Evolutionary conservation across 2,797 vertebrate species (phyloP).

Genomic region (Gila robusta): DNA sequence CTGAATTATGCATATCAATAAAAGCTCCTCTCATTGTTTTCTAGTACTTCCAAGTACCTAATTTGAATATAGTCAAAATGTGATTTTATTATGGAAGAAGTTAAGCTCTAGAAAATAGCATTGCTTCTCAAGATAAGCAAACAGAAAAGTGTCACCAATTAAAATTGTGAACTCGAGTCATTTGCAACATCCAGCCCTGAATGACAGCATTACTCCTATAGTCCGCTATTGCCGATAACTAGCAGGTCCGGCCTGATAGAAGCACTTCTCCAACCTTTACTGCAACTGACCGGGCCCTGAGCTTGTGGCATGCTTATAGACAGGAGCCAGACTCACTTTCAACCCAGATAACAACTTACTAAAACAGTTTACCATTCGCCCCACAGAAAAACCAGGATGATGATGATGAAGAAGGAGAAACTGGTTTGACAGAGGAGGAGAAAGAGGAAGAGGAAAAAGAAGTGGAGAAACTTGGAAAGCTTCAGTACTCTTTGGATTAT

Average conservation of each 20-base stretch:
- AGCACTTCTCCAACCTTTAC: conserved; percentile 30
- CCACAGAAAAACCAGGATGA: conserved; percentile 88
- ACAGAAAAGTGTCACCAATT: conserved; percentile 61
- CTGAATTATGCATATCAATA: conserved; percentile 50
- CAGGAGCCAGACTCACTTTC: conserved; percentile 56
- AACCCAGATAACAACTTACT: background rate
- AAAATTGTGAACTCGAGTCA: conserved; percentile 58
- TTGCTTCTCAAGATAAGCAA: conserved; percentile 25
- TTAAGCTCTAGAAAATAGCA: background rate
- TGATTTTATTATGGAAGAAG: background rate
- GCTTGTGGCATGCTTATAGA: conserved; percentile 81
- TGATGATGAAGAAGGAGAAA: conserved; percentile 92
- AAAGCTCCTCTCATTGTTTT: background rate
- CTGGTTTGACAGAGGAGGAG: conserved; percentile 92
- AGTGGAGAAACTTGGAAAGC: conserved; percentile 93
- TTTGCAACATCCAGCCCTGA: conserved; percentile 60
- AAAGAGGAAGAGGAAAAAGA: conserved; percentile 96
- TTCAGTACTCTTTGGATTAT: conserved; percentile 96
- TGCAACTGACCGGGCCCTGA: conserved; percentile 69
- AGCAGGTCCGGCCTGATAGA: conserved; percentile 64
- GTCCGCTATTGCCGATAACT: conserved; percentile 59
- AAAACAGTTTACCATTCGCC: background rate
- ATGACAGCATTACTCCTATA: conserved; percentile 61
- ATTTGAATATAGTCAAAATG: background rate
- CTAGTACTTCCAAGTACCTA: background rate